Percentiles rank a stretch among this genome's conserved stretches.
Evolutionary conservation across 1,140 invertebrate species (phyloP).

Genomic region (Drosophila santomea): DNA sequence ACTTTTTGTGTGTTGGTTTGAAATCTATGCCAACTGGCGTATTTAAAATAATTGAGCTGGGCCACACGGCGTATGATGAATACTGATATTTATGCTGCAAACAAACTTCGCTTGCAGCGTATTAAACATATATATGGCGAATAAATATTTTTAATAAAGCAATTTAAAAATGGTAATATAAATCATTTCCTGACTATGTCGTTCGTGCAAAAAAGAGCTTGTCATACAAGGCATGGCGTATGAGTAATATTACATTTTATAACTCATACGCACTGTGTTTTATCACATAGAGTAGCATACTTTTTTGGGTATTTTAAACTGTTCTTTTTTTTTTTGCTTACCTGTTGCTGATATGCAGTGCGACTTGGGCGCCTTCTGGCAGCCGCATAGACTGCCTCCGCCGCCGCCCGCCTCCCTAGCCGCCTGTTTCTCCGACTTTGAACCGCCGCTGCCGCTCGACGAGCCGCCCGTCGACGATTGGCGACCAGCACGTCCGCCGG

Average conservation of each 20-base stretch:
- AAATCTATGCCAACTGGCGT: too few species aligned
- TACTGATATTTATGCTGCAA: not conserved
- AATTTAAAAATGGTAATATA: not conserved
- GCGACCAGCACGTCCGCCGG: constrained; percentile 7
- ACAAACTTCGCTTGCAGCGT: not conserved
- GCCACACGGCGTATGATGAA: not conserved
- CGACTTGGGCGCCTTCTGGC: constrained; percentile 83
- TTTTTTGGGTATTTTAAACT: not conserved
- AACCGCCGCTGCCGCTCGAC: constrained; percentile 21
- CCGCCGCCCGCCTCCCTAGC: constrained; percentile 33
- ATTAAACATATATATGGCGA: too few species aligned
- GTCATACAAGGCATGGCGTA: not conserved
- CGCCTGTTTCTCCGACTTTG: constrained; percentile 58
- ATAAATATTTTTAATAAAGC: not conserved
- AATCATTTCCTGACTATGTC: too few species aligned
- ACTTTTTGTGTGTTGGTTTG: not conserved
- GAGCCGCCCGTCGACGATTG: constrained; percentile 33
- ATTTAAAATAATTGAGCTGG: not conserved
- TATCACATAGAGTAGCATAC: not conserved
- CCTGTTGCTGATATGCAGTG: constrained; percentile 85
- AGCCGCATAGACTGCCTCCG: constrained; percentile 68
- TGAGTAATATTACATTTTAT: constrained; percentile 1
- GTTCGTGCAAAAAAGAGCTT: too few species aligned
- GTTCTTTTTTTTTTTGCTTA: constrained; percentile 35
- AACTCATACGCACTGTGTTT: constrained; percentile 4